Evolutionary conservation across 1,140 invertebrate genomes (phyloP), one percentile per base, ranked within the genome.

Genomic region (Vanessa tameamea): DNA sequence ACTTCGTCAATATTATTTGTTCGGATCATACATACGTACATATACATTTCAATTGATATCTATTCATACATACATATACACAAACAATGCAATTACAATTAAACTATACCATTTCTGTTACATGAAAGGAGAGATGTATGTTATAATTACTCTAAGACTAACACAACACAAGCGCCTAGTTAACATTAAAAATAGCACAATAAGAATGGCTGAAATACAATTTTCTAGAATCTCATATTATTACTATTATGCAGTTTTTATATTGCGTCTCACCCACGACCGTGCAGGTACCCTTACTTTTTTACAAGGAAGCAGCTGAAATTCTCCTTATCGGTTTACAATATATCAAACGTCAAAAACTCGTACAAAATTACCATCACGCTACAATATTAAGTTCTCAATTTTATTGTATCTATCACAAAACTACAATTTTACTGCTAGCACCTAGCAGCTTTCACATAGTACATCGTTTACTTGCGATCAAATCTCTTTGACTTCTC

Each of bases 381-480:
- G 79, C 80, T 84, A 82, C 78, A 76, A 82, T 86, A 85, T 85
- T 85, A 81, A 84, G 85, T 87, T 87, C 68, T 86, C 90, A 91
- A 92, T 92, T 91, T 87, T 85, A 92, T 92, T 92, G 89, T 88
- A 85, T 78, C 82, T 92, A 92, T 91, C 89, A 91, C 89, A 92
- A 90, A 87, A 91, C 83, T 77, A 82, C 88, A 82, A 90, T 91
- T 92, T 87, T 90, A 89, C 88, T 91, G 91, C 91, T 86, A 92
- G 90, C 84, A 84, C 65, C 90, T 91, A 89, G 89, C 91, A 92
- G 88, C 73, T 87, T 80, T 92, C 87, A 90, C 87, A 88, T 79
- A 79, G 69, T 87, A 78, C 73, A 80, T 80, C 74, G 77, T 81
- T 76, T 74, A 51, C 78, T 83, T 66, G 77, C 78, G 81, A 84